Conservation (phyloP, 2,797 vertebrate species). For the Hemitrygon akajei region DNA sequence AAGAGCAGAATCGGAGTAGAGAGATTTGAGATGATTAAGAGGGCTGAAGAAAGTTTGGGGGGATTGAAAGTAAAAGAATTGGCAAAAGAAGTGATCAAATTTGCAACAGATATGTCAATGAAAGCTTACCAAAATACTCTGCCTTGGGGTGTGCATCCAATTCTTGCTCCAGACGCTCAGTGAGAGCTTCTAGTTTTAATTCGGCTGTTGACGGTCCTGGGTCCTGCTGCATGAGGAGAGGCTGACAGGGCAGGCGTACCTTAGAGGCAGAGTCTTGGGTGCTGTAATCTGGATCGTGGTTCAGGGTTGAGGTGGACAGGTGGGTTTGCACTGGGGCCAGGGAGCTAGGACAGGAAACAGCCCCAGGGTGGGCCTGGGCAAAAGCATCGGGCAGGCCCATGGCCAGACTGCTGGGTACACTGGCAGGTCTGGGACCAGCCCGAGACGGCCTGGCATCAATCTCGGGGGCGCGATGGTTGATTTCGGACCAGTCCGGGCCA, state of each 20-base stretch:
- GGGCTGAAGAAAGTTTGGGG: no score
- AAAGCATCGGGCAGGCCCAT: no score
- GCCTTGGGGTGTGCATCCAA: conserved; percentile 83
- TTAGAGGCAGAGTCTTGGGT: conserved; percentile 42
- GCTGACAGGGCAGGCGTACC: conserved; percentile 67
- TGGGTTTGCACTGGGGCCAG: conserved; percentile 32
- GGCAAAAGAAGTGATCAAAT: no score
- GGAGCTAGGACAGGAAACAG: conserved; percentile 24
- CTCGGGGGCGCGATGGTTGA: neutral
- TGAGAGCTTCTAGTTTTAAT: conserved; percentile 84
- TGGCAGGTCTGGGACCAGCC: neutral
- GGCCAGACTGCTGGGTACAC: neutral
- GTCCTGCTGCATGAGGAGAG: conserved; percentile 57
- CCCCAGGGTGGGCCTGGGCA: conserved; percentile 9
- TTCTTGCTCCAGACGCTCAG: conserved; percentile 84
- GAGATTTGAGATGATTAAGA: no score
- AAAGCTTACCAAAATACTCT: conserved; percentile 86
- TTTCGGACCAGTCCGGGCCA: neutral
- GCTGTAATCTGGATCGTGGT: conserved; percentile 40
- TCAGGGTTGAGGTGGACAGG: conserved; percentile 26
- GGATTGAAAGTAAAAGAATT: no score
- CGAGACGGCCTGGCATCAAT: neutral
- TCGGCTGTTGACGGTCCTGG: conserved; percentile 71
- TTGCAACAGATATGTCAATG: no score
- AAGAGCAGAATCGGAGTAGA: no score